Conservation (phyloP, 1,140 invertebrate genomes). For the Proales similis region DNA sequence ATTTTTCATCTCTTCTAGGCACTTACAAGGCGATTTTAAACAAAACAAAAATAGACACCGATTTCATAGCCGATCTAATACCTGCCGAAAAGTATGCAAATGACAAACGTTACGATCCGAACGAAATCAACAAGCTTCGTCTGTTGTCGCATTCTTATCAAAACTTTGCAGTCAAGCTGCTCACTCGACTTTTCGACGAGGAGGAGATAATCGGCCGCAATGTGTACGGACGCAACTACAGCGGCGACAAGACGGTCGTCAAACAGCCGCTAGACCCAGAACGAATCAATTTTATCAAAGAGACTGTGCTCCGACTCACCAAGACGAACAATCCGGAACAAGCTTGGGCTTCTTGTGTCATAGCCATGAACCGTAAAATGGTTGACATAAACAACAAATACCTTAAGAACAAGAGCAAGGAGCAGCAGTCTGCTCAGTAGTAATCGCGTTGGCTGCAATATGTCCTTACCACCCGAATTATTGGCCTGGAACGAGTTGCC, state of each 20-base stretch:
- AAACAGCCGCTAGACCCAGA: slow-evolving; percentile 35
- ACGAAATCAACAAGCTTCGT: slow-evolving; percentile 33
- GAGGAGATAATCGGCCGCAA: slow-evolving; percentile 33
- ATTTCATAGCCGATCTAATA: slow-evolving; percentile 32
- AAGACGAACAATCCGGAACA: slow-evolving; percentile 32
- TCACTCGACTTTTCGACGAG: slow-evolving; percentile 21
- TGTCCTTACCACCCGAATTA: too few species aligned
- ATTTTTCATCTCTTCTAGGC: too few species aligned
- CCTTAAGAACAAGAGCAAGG: too few species aligned
- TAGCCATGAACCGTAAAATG: slow-evolving; percentile 35
- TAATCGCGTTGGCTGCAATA: too few species aligned
- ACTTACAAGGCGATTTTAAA: slow-evolving; percentile 28
- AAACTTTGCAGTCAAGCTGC: slow-evolving; percentile 29
- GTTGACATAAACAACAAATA: slow-evolving; percentile 35
- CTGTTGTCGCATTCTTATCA: slow-evolving; percentile 35
- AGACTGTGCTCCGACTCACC: slow-evolving; percentile 25
- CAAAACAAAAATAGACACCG: slow-evolving; percentile 37
- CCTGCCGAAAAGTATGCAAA: slow-evolving; percentile 11
- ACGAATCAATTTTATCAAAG: slow-evolving; percentile 35
- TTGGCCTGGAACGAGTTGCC: too few species aligned
- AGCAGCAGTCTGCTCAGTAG: too few species aligned
- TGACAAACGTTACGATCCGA: slow-evolving; percentile 32
- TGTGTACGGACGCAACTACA: slow-evolving; percentile 33
- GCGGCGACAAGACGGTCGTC: slow-evolving; percentile 22
- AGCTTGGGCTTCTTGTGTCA: slow-evolving; percentile 31